Percentiles rank a stretch among this genome's conserved stretches.
Conservation (phyloP, 2,113 vertebrate genomes). For the Mesembrinibis cayennensis region DNA sequence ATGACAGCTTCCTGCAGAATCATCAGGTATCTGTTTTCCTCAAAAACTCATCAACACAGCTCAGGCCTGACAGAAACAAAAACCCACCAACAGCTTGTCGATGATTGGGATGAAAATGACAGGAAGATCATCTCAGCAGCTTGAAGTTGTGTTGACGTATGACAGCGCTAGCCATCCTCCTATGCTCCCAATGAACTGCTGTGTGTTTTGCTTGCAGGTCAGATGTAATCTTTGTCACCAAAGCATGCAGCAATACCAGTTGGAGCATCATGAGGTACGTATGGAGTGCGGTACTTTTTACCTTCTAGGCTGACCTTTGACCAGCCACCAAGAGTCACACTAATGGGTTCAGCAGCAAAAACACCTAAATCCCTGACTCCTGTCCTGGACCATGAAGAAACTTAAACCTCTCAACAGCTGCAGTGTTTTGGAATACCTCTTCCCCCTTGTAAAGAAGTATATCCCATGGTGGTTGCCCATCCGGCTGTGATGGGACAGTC, state of each 20-base stretch:
- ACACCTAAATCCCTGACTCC: background rate
- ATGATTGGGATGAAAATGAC: background rate
- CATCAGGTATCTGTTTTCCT: background rate
- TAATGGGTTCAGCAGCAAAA: background rate
- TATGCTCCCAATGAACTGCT: background rate
- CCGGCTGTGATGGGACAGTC: background rate
- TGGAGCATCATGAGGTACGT: constrained; percentile 53
- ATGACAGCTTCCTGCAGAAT: background rate
- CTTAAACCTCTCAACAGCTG: background rate
- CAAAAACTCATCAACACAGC: background rate
- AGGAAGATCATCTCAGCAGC: background rate
- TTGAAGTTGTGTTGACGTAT: background rate
- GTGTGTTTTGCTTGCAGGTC: background rate
- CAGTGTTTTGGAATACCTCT: background rate
- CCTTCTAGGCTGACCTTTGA: background rate
- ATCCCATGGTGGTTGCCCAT: background rate
- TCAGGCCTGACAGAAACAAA: background rate
- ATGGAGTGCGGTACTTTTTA: background rate
- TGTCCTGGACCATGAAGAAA: background rate
- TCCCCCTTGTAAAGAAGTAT: background rate
- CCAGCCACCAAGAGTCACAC: background rate
- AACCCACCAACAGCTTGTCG: background rate
- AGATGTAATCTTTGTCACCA: constrained; percentile 21
- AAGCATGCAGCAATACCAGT: constrained; percentile 18
- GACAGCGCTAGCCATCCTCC: background rate